Base-by-base conservation (phyloP, 2,797 vertebrate genomes). In the Halcyon badia region DNA sequence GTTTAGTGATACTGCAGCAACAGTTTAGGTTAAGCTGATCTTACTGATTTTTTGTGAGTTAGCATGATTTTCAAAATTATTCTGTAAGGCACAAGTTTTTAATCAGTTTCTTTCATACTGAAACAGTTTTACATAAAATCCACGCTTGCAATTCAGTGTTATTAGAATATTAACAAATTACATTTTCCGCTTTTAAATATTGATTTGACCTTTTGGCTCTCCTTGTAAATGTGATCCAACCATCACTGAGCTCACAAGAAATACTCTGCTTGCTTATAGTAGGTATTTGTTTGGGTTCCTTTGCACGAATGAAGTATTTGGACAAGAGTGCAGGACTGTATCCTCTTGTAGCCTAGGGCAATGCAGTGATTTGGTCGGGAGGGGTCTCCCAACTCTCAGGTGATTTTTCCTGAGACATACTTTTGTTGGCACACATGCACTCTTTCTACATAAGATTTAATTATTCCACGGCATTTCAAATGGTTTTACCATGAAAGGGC, bases 281-380 rank as follows among this genome's bases (percentile, higher is more conserved):
- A 15, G 24, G 10, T 82, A 76, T 84, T 81, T 95, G 49, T 3
- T 84, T 78, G 30, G 42, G 42, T 75, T 84, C 58, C 39, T 62
- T 76, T 61, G 25, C 18, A 76, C 35, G 8, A 87, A 92, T 52
- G 65, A 92, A 79, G 37, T 78, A 87, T 70, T 61, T 76, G 60
- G 82, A 83, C 42, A 65, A 57, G 41, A 76, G 42, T 10, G 18
- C 24, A 48, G 76, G 28, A 65, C 46, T 51, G 2, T 93, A 35
- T 44, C 82, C 11, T 84, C 58, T 54, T 25, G 21, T 91, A 92
- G 42, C 73, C 54, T 51, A 54, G 33, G 42, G 54, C 41, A 89
- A 84, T 31, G 46, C 65, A 65, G 54, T 8, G 22, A 78, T 65
- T 61, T 87, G 4, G 5, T 3, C 37, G 56, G 6, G 5, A 30